Evolutionary conservation across 2,113 vertebrate species (phyloP).

Genomic region (Tragelaphus scriptus): DNA sequence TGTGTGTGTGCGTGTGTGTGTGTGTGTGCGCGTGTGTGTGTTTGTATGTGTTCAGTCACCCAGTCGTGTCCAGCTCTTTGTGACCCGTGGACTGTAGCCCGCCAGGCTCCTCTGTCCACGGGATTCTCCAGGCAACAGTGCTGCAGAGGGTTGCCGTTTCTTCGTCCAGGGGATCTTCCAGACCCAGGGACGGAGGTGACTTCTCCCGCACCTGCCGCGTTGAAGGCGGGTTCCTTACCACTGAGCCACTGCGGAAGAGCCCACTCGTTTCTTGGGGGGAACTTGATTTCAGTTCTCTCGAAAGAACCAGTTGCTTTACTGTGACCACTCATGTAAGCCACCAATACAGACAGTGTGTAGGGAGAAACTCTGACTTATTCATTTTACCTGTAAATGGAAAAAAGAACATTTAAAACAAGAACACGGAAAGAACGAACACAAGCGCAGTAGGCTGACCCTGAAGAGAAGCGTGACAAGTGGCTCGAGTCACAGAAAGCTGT

Average conservation of each 20-base stretch:
- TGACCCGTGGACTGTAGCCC: rapidly evolving
- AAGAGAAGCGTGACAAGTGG: background rate
- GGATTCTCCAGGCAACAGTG: rapidly evolving
- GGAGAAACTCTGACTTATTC: background rate
- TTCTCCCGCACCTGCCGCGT: rapidly evolving
- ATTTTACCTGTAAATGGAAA: background rate
- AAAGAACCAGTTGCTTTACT: background rate
- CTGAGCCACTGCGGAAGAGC: background rate
- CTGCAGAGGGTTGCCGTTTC: rapidly evolving
- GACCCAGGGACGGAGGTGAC: rapidly evolving
- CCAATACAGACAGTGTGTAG: background rate
- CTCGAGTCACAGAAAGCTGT: background rate
- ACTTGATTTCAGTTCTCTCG: background rate
- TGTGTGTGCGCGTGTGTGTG: background rate
- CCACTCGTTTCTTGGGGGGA: rapidly evolving
- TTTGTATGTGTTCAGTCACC: background rate
- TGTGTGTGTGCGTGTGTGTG: no score
- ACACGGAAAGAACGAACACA: background rate
- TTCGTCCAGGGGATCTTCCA: rapidly evolving
- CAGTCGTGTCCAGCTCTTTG: rapidly evolving
- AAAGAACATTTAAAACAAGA: background rate
- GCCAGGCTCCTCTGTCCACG: background rate
- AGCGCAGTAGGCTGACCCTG: background rate
- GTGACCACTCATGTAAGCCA: background rate
- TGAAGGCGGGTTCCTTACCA: rapidly evolving